Evolutionary conservation across 2,113 vertebrate species (phyloP).

Genomic region (Chamaea fasciata): DNA sequence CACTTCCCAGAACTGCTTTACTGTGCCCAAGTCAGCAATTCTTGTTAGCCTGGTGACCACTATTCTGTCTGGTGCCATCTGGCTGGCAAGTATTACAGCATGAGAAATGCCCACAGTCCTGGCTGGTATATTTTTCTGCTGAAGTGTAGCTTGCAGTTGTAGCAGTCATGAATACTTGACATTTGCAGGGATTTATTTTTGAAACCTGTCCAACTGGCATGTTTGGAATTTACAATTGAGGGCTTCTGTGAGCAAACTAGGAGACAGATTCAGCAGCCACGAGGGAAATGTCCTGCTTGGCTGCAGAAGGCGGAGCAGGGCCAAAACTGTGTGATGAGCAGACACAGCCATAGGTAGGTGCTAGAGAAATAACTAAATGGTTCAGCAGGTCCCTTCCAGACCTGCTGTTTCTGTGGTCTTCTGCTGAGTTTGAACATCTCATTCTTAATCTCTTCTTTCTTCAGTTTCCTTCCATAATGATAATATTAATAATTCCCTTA

Average conservation of each 20-base stretch:
- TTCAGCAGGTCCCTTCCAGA: not conserved
- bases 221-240: not conserved
- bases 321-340: not conserved
- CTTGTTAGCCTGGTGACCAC: not conserved
- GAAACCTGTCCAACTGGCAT: not conserved
- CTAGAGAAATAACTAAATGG: not conserved
- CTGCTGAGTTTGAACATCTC: not conserved
- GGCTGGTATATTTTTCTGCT: not conserved
- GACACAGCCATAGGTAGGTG: fast-evolving
- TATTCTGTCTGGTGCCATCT: not conserved
- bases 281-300: not conserved
- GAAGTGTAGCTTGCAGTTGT: not conserved
- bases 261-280: not conserved
- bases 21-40: not conserved
- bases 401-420: not conserved
- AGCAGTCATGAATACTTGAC: not conserved
- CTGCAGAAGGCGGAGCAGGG: not conserved
- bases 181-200: not conserved
- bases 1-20: fast-evolving
- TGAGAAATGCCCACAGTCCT: not conserved
- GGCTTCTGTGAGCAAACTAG: not conserved
- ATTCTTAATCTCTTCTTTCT: not conserved
- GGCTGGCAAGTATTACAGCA: not conserved
- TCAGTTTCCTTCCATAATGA: not conserved
- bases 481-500: not conserved